A percentile compares a stretch with the other conserved stretches of the same genome.
These are phyloP conservation scores for Lepisosteus osseus DNA, from an alignment of 2,113 vertebrate species.

Conservation along the genomic window DNA sequence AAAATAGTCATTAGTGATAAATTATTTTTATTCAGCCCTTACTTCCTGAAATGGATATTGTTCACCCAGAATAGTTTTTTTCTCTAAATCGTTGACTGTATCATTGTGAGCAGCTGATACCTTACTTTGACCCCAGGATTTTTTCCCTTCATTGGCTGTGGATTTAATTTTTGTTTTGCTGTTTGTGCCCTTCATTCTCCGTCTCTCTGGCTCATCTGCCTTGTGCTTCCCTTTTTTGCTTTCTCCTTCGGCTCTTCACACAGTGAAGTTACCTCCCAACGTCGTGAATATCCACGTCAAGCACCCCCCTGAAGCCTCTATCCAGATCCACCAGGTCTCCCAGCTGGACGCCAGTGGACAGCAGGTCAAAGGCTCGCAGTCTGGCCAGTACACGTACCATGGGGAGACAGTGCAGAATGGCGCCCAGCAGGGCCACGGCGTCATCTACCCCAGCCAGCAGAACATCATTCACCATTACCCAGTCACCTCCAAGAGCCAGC, in stretches of 20 bases:
- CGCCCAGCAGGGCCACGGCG: constrained; percentile 70
- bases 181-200: background rate
- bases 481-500: constrained; percentile 79
- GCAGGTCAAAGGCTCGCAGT: constrained; percentile 70
- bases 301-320: constrained; percentile 93
- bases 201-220: background rate
- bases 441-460: constrained; percentile 79
- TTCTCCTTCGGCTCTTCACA: constrained; percentile 29
- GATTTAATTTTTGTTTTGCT: background rate
- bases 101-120: too few species aligned
- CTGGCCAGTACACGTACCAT: constrained; percentile 77
- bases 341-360: constrained; percentile 81
- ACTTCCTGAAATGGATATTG: constrained; percentile 5
- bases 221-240: background rate
- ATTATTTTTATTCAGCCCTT: constrained; percentile 12
- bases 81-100: background rate
- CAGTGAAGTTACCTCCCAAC: constrained; percentile 83
- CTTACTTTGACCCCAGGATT: background rate
- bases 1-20: constrained; percentile 10
- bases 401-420: constrained; percentile 76
- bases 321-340: constrained; percentile 96
- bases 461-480: constrained; percentile 79
- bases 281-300: constrained; percentile 96
- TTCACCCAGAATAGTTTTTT: background rate
- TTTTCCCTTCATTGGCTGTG: background rate